These are phyloP conservation scores for Microcebus tavaratra DNA, from an alignment of 2,113 vertebrate genomes.

Conservation along the genomic window DNA sequence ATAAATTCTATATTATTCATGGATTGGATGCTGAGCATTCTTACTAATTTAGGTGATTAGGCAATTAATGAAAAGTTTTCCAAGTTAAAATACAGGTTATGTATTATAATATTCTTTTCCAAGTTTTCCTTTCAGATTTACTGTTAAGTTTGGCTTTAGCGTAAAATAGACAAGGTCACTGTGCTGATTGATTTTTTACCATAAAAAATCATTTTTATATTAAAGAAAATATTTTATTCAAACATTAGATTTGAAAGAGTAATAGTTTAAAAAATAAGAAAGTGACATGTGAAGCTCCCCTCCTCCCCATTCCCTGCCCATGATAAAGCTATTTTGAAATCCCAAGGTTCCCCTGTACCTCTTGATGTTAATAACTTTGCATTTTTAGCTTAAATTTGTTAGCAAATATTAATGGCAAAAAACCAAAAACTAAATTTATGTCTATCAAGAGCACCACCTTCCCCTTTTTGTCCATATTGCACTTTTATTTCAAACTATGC, in stretches of 20 bases:
- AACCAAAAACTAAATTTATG: conserved; percentile 71
- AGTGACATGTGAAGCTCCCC: conserved; percentile 41
- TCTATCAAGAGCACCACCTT: conserved; percentile 69
- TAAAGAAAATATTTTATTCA: conserved; percentile 77
- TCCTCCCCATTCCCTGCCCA: background rate
- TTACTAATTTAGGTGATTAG: conserved; percentile 68
- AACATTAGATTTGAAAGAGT: conserved; percentile 69
- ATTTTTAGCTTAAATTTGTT: conserved; percentile 69
- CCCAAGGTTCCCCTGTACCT: conserved; percentile 63
- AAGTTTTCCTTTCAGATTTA: conserved; percentile 62
- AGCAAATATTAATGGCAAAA: conserved; percentile 69
- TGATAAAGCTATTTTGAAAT: conserved; percentile 54
- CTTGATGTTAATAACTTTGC: conserved; percentile 65
- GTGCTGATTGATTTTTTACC: conserved; percentile 75
- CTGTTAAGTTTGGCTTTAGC: conserved; percentile 47
- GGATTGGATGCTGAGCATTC: conserved; percentile 80
- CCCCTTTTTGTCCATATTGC: conserved; percentile 79
- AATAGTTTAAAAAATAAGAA: conserved; percentile 66
- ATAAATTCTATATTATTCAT: conserved; percentile 72
- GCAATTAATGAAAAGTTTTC: conserved; percentile 40
- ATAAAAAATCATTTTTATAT: conserved; percentile 77
- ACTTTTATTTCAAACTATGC: conserved; percentile 87
- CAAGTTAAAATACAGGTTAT: conserved; percentile 70
- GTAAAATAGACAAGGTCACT: conserved; percentile 65
- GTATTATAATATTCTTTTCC: conserved; percentile 63